A percentile compares a stretch with the other conserved stretches of the same genome.
Evolutionary conservation across 2,113 vertebrate genomes (phyloP).

Genomic region (Crotalus viridis): DNA sequence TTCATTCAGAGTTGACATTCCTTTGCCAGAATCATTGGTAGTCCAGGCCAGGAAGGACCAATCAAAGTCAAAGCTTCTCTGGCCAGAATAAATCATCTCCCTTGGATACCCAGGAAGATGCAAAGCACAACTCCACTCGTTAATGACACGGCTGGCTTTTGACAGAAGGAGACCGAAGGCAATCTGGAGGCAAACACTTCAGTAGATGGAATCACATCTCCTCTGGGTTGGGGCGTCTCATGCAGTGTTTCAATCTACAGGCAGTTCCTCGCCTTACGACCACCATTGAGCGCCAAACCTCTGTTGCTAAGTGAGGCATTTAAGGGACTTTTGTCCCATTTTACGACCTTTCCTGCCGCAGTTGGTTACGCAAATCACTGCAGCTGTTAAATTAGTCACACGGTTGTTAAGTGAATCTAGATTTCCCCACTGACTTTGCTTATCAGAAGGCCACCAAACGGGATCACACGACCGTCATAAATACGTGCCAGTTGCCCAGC

Average conservation of each 20-base stretch:
- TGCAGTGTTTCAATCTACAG: not conserved
- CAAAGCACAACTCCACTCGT: not conserved
- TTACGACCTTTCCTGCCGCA: not conserved
- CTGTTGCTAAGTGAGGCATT: not conserved
- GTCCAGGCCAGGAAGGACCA: not conserved
- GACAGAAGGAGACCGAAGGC: not conserved
- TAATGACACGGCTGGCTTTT: not conserved
- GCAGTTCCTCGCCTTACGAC: not conserved
- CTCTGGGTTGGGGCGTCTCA: not conserved
- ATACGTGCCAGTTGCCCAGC: not conserved
- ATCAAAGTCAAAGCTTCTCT: not conserved
- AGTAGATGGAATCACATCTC: not conserved
- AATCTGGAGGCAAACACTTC: not conserved
- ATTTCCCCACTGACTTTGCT: not conserved
- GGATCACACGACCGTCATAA: not conserved
- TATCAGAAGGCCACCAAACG: not conserved
- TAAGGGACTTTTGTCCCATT: not conserved
- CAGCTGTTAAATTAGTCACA: too few relatives aligned
- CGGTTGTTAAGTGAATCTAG: not conserved
- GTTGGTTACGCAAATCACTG: too few relatives aligned
- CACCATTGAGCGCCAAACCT: not conserved
- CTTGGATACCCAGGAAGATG: not conserved
- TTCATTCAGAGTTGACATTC: slow-evolving; percentile 30
- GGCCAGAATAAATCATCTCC: slow-evolving; percentile 5
- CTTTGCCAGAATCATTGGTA: not conserved